Base-by-base conservation (phyloP, 2,797 vertebrate genomes). In the Oreonectes daqikongensis region DNA sequence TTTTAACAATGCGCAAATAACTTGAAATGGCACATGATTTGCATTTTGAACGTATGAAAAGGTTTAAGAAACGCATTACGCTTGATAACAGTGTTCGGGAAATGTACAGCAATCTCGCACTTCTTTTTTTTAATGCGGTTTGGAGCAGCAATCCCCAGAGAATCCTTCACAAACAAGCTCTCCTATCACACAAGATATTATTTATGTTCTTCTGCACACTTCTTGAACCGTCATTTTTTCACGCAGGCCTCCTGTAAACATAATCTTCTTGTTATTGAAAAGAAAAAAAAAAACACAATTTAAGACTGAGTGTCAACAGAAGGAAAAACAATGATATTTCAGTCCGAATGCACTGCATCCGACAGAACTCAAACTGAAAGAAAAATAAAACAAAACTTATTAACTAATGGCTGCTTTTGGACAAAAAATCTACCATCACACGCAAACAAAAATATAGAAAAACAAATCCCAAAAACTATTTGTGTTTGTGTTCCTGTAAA, bases 131-230 rank as follows among this genome's bases (percentile, higher is more conserved):
- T 53, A 80, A 70, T 63, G 52, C 40, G 46, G 46, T 74, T 55
- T 42, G 12, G 59, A 72, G 42, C 74, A 72, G 64, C 30, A 69
- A 63, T 63, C 75, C 40, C 75, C 12, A 0, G 75, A 69, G 75
- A 75, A 66, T 20, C 7, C 72, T 66, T 48, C 52, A 63, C 42
- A 80, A 65, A 63, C 46, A 75, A 71, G 52, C 63, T 52, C 35
- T 69, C 26, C 40, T 46, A 70, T 66, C 38, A 71, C 10, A 7
- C 63, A 46, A 70, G 50, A 64, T 55, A 72, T 68, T 75, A 77
- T 77, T 69, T 63, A 69, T 77, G 14, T 64, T 66, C 8, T 63
- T 30, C n/a, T 5, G 18, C 63, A 38, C 35, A 18, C 61, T 59
- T 22, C 38, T 48, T 24, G 46, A 57, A 70, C 17, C 6, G 3